Base-by-base conservation (phyloP, 2,113 vertebrate genomes). In the Pituophis catenifer region DNA sequence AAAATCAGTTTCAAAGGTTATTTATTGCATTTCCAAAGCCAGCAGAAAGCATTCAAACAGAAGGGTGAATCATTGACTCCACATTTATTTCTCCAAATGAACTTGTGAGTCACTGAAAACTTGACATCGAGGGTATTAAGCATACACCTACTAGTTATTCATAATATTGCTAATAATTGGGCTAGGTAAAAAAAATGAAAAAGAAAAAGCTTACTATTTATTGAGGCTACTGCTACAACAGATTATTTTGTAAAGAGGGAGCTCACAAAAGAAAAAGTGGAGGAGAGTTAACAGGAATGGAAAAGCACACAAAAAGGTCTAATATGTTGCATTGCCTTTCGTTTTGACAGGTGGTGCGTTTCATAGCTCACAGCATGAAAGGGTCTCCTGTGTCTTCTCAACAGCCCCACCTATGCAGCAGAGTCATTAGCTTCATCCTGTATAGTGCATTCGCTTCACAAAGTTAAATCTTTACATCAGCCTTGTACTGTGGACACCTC, bases 71-170 rank as follows among this genome's bases (percentile, higher is more conserved):
- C 92, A 93, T 33, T 29, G 75, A 90, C 48, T 48, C 55, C 44
- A 6, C 52, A 90, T 90, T 58, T 62, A 87, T 93, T 55, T 65
- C 23, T 29, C 57, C 89, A 90, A 55, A 93, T 65, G 81, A 65
- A 54, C 86, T 65, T 87, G 81, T 93, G 89, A 93, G 48, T 90
- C 92, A 93, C 57, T 44, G 48, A 75, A 86, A 90, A 90, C 50
- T 26, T 62, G 23, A 33, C 90, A 87, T 33, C 8, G 26, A 50
- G 52, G 52, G 26, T 62, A 89, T 81, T 17, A 87, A 93, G 57
- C 89, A 93, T 57, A 93, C 89, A 87, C 92, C 81, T 90, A 87
- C 48, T 44, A 65, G 23, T 62, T 65, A 90, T 93, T 90, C 81
- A 87, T 87, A 90, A 86, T 38, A 70, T 93, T 90, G 57, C 57